Evolutionary conservation across 2,888 invertebrate species (phyloP), one percentile per base, ranked within the genome.

Genomic region (Drosophila nigricruria): DNA sequence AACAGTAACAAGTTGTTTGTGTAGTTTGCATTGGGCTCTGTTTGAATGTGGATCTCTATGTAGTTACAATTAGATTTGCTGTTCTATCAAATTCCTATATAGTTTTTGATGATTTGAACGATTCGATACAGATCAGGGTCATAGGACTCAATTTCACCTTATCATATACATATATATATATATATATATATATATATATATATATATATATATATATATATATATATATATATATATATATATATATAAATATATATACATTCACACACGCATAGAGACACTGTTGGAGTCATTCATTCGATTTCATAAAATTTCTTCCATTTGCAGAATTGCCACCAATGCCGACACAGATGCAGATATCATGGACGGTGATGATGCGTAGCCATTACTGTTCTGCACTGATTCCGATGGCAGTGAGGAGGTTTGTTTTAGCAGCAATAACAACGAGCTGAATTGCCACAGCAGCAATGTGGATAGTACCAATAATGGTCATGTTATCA

Each of bases 351-450:
- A 92, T 76, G 84, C 64, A 1, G 89, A 88, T 14, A 66, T 78
- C 64, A 80, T 88, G 73, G 88, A 84, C 8, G 89, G 79, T 60
- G 92, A 90, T 65, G 92, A 92, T 66, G 92, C 92, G 91, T 93
- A 93, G 93, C 93, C 93, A 91, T 88, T 93, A 93, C 90, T 93
- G 88, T 82, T 84, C 71, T 91, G 87, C 88, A 90, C 90, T 88
- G 92, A 92, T 84, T 91, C 91, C 81, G 92, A 92, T 75, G 91
- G 84, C 76, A 91, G 91, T 74, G 91, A 92, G 70, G 91, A 92
- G 71, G 79, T 90, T 77, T 89, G 85, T 75, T 74, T 72, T 49
- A 82, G 65, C 66, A 80, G 79, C 72, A 81, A 80, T 61, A 84
- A 77, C 70, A 86, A 88, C 38, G 82, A 85, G 59, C 58, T 70